These are phyloP conservation scores for Tachycineta bicolor DNA, from an alignment of 2,113 vertebrate genomes.

Conservation along the genomic window DNA sequence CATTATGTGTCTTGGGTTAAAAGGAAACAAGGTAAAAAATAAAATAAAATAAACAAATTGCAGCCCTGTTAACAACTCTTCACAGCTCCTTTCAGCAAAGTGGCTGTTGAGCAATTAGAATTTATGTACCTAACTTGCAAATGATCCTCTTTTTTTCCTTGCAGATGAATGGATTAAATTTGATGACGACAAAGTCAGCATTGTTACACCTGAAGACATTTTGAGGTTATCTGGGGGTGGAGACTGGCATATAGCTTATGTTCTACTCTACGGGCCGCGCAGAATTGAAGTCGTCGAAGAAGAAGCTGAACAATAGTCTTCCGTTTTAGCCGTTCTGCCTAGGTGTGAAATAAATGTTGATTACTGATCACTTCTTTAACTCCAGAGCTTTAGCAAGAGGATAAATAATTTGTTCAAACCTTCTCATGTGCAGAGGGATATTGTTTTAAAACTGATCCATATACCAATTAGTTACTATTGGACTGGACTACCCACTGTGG, in stretches of 20 bases:
- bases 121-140: neutral
- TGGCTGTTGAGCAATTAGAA: neutral
- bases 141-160: neutral
- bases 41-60: accelerated
- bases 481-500: slow-evolving; percentile 19
- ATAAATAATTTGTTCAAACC: slow-evolving; percentile 53
- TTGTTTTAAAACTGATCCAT: slow-evolving; percentile 38
- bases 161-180: slow-evolving; percentile 99
- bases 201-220: slow-evolving; percentile 96
- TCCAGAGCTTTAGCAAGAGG: slow-evolving; percentile 70
- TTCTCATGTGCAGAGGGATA: slow-evolving; percentile 50
- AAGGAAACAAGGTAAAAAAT: slow-evolving; percentile 93
- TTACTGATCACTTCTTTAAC: slow-evolving; percentile 74
- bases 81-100: neutral
- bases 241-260: slow-evolving; percentile 99
- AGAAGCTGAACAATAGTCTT: slow-evolving; percentile 80
- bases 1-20: slow-evolving; percentile 98
- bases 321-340: slow-evolving; percentile 85
- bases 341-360: slow-evolving; percentile 95
- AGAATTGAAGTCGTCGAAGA: slow-evolving; percentile 87
- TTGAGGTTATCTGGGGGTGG: slow-evolving; percentile 95
- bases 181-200: slow-evolving; percentile 97
- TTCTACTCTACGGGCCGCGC: slow-evolving; percentile 95
- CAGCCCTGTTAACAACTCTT: neutral
- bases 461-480: slow-evolving; percentile 11